Conservation (phyloP, 2,888 invertebrate genomes). For the Philopedon plagiatum region DNA sequence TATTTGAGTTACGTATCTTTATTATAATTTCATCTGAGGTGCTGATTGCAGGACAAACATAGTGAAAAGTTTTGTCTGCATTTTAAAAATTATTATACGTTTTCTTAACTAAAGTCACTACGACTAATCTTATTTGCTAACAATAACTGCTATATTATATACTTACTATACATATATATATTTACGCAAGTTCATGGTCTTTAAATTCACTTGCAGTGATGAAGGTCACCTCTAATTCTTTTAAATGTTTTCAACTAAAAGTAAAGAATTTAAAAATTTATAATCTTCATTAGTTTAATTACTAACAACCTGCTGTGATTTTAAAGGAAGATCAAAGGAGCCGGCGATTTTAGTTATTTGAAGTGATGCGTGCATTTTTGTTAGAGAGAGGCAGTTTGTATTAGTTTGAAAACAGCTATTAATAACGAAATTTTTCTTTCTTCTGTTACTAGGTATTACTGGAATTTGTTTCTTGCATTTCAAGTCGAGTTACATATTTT, state of each 20-base stretch:
- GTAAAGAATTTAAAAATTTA: conserved; percentile 44
- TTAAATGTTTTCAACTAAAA: conserved; percentile 44
- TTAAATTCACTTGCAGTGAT: background rate
- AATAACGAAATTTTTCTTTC: background rate
- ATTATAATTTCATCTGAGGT: too few relatives aligned
- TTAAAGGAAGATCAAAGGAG: conserved; percentile 41
- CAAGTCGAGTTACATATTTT: background rate
- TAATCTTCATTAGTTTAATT: conserved; percentile 49
- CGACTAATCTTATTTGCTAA: too few relatives aligned
- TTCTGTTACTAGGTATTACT: too few relatives aligned
- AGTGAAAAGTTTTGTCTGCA: too few relatives aligned
- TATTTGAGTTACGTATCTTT: too few relatives aligned
- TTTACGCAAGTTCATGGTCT: too few relatives aligned
- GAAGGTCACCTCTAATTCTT: conserved; percentile 30
- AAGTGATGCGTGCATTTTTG: conserved; percentile 43
- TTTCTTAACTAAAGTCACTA: too few relatives aligned
- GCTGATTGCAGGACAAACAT: too few relatives aligned
- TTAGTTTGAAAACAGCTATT: background rate
- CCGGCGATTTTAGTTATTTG: conserved; percentile 41
- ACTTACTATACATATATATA: too few relatives aligned
- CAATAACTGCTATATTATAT: too few relatives aligned
- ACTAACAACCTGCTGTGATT: conserved; percentile 45
- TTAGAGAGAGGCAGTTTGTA: conserved; percentile 10
- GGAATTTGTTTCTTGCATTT: background rate
- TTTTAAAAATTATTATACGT: too few relatives aligned